Base-by-base conservation (phyloP, 2,797 vertebrate species). In the Danio choprae region DNA sequence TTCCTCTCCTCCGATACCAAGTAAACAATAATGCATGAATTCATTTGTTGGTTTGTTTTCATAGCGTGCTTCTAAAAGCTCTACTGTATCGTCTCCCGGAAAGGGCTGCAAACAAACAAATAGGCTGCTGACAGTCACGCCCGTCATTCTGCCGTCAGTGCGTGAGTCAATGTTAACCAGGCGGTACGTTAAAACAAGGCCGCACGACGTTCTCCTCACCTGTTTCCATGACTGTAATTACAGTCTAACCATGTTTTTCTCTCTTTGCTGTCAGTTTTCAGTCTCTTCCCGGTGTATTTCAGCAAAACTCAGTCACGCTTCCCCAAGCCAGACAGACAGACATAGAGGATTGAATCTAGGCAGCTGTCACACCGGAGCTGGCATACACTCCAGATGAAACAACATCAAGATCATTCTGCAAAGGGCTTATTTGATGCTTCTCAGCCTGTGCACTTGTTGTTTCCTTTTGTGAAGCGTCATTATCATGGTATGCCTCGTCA, bases 201-300 rank as follows among this genome's bases (percentile, higher is more conserved):
- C 43, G 10, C 56, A 58, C 46, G 1, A 29, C 51, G 64, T 60
- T 71, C 73, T 55, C 58, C 65, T 83, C 65, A 76, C 81, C 78
- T 79, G 60, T 62, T 80, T 75, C 65, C 50, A 10, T 77, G 59
- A 73, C 60, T 79, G 65, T 79, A 83, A 84, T 84, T 79, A 76
- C 53, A 83, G 78, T 20, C 50, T 36, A 74, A 48, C 60, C 20
- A 36, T 81, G 74, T 82, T 53, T 78, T 84, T 58, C 46, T 56
- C 43, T 76, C 56, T 76, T 74, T 65, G 15, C 41, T 48, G 38
- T n/a, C 48, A 64, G 51, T 79, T 50, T 62, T 53, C n/a, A 55
- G 40, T 22, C 68, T 67, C 15, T 22, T 74, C 41, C 9, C 46
- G 29, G 58, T 80, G 65, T 83, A 62, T 63, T 71, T 79, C n/a